Conservation (phyloP, 2,113 vertebrate genomes). For the Rhinolophus ferrumequinum region DNA sequence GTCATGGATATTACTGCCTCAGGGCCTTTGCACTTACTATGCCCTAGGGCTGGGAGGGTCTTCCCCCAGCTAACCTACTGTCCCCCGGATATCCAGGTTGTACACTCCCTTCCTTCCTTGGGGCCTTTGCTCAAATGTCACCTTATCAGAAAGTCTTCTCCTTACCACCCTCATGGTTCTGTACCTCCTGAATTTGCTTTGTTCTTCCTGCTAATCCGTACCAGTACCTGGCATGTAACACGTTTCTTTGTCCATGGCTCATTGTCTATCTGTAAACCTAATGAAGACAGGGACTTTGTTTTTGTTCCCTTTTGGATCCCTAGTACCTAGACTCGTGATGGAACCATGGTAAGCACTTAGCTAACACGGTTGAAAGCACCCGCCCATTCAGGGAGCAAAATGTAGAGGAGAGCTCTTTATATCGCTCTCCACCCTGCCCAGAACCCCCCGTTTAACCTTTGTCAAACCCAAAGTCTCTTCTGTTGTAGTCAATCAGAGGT, state of each 20-base stretch:
- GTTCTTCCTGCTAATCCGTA: background rate
- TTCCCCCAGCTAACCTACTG: background rate
- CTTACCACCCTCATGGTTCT: background rate
- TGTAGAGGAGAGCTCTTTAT: background rate
- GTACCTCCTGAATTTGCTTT: background rate
- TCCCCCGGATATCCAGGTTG: background rate
- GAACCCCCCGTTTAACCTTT: background rate
- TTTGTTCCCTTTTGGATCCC: background rate
- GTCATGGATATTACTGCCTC: background rate
- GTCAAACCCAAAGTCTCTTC: background rate
- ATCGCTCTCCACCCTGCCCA: rapidly evolving
- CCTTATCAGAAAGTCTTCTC: background rate
- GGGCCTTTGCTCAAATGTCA: background rate
- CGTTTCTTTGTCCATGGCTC: background rate
- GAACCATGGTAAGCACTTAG: background rate
- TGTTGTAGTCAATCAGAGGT: background rate
- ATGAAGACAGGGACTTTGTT: background rate
- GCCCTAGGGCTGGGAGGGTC: background rate
- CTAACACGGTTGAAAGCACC: background rate
- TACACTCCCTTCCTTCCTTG: background rate
- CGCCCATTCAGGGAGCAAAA: background rate
- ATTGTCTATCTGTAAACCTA: background rate
- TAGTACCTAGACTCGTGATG: background rate
- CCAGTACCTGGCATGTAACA: no score
- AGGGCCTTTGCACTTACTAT: background rate